These are phyloP conservation scores for Hippoglossus stenolepis DNA, from an alignment of 2,113 vertebrate genomes.

Conservation along the genomic window DNA sequence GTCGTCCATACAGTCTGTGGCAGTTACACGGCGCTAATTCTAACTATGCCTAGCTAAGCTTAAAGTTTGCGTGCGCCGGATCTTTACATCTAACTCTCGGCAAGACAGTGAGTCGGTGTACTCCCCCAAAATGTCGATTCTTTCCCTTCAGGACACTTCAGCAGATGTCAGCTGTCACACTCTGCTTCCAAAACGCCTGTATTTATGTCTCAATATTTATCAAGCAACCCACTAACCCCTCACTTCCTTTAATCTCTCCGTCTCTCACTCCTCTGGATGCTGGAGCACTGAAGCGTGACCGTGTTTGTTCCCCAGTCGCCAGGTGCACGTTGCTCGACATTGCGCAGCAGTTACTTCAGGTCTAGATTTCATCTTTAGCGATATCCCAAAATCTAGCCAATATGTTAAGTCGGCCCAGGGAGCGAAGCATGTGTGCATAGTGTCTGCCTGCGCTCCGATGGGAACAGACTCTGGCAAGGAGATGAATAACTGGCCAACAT, in stretches of 20 bases:
- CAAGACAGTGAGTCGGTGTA: neutral
- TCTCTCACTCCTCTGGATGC: constrained; percentile 18
- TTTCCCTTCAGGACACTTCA: neutral
- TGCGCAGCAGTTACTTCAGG: constrained; percentile 62
- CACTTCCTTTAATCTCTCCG: constrained; percentile 18
- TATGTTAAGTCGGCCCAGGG: constrained; percentile 38
- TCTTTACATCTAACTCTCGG: too few relatives aligned
- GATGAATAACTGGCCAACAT: constrained; percentile 83
- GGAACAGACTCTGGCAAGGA: constrained; percentile 71
- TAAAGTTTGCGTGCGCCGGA: neutral
- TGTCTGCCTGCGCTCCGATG: constrained; percentile 64
- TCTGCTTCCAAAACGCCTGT: neutral
- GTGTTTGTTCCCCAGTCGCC: constrained; percentile 38
- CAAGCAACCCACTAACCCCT: neutral
- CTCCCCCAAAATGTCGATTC: neutral
- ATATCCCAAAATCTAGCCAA: constrained; percentile 59
- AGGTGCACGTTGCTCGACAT: constrained; percentile 51
- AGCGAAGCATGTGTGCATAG: constrained; percentile 58
- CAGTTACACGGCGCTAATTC: too few relatives aligned
- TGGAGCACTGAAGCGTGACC: constrained; percentile 8
- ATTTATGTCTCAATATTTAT: constrained; percentile 9
- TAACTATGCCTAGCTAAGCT: neutral
- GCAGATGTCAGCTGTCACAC: neutral
- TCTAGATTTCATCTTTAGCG: constrained; percentile 67
- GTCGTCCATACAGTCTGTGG: too few relatives aligned